Evolutionary conservation across 2,113 vertebrate genomes (phyloP), one percentile per base, ranked within the genome.

Genomic region (Tor tambroides): DNA sequence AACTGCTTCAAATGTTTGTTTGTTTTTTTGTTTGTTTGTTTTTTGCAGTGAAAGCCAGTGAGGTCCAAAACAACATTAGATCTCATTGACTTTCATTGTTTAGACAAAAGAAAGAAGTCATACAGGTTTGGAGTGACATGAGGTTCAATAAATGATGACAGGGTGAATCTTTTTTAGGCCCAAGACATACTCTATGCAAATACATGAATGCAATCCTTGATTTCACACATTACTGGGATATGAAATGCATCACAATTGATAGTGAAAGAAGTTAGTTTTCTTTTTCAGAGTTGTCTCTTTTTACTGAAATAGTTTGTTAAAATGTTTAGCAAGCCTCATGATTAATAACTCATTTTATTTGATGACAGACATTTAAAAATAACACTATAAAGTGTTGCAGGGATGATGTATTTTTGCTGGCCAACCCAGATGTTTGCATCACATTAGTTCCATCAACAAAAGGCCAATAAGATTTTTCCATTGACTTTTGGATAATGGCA

Each of bases 131-230:
- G 19, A 72, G 12, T 41, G 35, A 23, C 69, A 23, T 38, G 10
- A 11, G 35, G 2, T 21, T 72, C 19, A 41, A 21, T 72, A 72
- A 72, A 72, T 41, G 19, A 41, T 72, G 35, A 72, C 14, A 32
- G 65, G 21, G 21, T 41, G 35, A 12, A 41, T 72, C 21, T 38
- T 35, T 72, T 72, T 38, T 41, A 41, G 35, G 11, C 21, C 35
- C 35, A 41, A 72, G 38, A 41, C 35, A 72, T 72, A 72, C 32
- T 76, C 72, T 17, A 46, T 76, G 72, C 72, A 76, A 76, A n/a
- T 46, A 76, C 72, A 76, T 28, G 6, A 46, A 72, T 6, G 10
- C 69, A 41, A 6, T 75, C 1, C 1, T 46, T 75, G 1, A 46
- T 26, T 75, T 75, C 72, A 46, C 23, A 46, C 6, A 76, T 26